A percentile compares a stretch with the other conserved stretches of the same genome.
These are phyloP conservation scores for Euschistus heros DNA, from an alignment of 1,140 invertebrate genomes.

Conservation along the genomic window DNA sequence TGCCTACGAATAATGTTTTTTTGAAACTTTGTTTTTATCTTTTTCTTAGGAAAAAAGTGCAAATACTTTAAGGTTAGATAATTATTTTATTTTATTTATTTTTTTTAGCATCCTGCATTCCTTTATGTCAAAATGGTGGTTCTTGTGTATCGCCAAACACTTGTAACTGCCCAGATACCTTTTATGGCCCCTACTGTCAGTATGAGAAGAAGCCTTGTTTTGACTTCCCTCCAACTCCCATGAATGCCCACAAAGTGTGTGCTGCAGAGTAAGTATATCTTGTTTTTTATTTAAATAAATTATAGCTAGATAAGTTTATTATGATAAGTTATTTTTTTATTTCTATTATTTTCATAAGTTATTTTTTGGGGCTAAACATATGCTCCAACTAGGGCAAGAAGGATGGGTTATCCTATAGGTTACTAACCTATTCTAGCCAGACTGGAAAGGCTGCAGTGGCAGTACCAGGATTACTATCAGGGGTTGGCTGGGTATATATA, in stretches of 20 bases:
- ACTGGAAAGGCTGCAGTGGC: slow-evolving; percentile 1
- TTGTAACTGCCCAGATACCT: slow-evolving; percentile 60
- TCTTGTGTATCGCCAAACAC: slow-evolving; percentile 57
- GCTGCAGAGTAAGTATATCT: slow-evolving; percentile 46
- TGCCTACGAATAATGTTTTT: too few species aligned
- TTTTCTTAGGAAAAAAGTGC: too few species aligned
- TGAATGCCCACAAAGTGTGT: slow-evolving; percentile 52
- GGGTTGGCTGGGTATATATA: too few species aligned
- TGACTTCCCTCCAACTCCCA: slow-evolving; percentile 48
- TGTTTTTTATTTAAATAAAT: not conserved
- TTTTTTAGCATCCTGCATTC: slow-evolving; percentile 54
- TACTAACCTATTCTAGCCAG: too few species aligned
- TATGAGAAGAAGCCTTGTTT: slow-evolving; percentile 57
- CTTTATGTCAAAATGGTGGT: slow-evolving; percentile 65
- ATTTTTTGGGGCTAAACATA: too few species aligned
- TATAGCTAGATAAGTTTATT: not conserved
- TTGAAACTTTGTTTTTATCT: too few species aligned
- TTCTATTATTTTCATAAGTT: too few species aligned
- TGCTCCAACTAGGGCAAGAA: too few species aligned
- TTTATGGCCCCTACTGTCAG: slow-evolving; percentile 62
- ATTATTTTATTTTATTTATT: too few species aligned
- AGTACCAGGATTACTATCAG: too few species aligned
- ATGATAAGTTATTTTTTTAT: not conserved
- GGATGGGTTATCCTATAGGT: too few species aligned
- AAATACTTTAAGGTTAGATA: too few species aligned